A percentile compares a stretch with the other conserved stretches of the same genome.
Conservation (phyloP, 2,113 vertebrate species). For the Oophaga pumilio region DNA sequence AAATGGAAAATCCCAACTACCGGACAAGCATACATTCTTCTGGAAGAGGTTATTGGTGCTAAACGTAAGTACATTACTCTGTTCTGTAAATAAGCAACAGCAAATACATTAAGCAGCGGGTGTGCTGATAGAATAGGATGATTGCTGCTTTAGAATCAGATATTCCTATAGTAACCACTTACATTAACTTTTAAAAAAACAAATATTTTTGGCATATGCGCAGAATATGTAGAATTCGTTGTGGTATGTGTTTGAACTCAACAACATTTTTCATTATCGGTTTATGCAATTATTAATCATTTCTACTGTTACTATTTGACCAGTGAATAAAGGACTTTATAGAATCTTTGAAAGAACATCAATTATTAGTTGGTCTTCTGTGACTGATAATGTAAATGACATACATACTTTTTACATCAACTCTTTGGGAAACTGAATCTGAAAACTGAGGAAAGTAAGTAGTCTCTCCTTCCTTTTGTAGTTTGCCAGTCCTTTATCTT, state of each 20-base stretch:
- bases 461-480: too few relatives aligned
- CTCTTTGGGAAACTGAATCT: too few relatives aligned
- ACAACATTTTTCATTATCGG: too few relatives aligned
- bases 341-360: too few relatives aligned
- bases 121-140: not conserved
- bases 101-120: not conserved
- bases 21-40: not conserved
- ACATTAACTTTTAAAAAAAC: not conserved
- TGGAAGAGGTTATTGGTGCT: not conserved
- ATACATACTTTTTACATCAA: too few relatives aligned
- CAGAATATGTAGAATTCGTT: not conserved
- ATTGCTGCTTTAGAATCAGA: not conserved
- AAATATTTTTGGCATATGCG: not conserved
- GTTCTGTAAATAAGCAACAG: not conserved
- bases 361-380: too few relatives aligned
- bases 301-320: too few relatives aligned
- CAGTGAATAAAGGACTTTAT: too few relatives aligned
- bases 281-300: too few relatives aligned
- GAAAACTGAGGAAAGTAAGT: too few relatives aligned
- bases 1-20: not conserved
- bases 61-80: not conserved
- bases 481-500: too few relatives aligned
- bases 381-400: too few relatives aligned
- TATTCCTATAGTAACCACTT: not conserved
- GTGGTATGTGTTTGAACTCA: not conserved